Base-by-base conservation (phyloP, 2,113 vertebrate species). In the Lonchura striata region DNA sequence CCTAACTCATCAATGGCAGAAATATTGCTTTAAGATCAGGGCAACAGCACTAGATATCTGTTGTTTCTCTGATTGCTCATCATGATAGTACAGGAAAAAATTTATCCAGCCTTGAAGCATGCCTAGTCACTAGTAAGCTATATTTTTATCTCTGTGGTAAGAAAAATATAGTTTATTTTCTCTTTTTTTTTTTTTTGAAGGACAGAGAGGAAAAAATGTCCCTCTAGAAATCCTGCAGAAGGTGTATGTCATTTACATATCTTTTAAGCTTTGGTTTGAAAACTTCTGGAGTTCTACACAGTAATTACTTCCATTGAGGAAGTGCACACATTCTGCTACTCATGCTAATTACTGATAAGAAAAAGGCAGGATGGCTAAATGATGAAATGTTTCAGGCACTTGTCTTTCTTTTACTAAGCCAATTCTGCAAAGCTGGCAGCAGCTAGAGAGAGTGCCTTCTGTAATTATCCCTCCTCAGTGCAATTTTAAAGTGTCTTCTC, bases 211-310 rank as follows among this genome's bases (percentile, higher is more conserved):
- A 8, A 61, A 56, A 66, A 44, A 31, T 28, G 15, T 35, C 30
- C 72, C 22, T 90, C 47, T 61, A 59, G 64, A 74, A 90, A 66
- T 61, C 35, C 60, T 70, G 30, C 56, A 81, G 64, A 78, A 92
- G 46, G n/a, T 10, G 3, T 82, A 13, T 76, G 46, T 57, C 19
- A 84, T 91, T 89, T 82, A 87, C 52, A 57, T 68, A 46, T 60
- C 63, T 87, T 92, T 84, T 61, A 87, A 87, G 70, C 13, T 89
- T 79, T 80, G 54, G n/a, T 89, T 94, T 95, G 74, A 82, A 94
- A 95, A 89, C 78, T 81, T 89, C 74, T 89, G 74, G 31, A 30
- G 49, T 35, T 92, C n/a, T 76, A 46, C 46, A 46, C 13, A 53
- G 42, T 60, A 86, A 94, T 94, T 92, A 47, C 72, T 82, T 92